Base-by-base conservation (phyloP, 2,113 vertebrate species). In the Rhegmatorhina hoffmannsi region DNA sequence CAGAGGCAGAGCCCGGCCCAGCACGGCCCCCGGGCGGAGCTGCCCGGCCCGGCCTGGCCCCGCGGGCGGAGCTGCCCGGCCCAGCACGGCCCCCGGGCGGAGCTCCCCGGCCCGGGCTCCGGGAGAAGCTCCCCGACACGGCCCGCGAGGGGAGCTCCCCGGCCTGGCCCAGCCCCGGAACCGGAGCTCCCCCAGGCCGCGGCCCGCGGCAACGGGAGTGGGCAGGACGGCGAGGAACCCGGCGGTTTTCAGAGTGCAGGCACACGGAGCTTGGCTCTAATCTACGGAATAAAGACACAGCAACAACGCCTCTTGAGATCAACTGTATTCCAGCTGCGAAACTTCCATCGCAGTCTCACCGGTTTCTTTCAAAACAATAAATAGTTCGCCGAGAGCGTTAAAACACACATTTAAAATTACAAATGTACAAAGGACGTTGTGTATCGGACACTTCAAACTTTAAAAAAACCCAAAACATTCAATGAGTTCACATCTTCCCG, bases 381-480 rank as follows among this genome's bases (percentile, higher is more conserved):
- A 97, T 95, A 97, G 94, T 93, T 96, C 75, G 89, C 44, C 5
- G 68, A 90, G 85, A 94, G 47, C 90, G 43, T 95, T 87, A 95
- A 96, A 90, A 83, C 49, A 68, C 66, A 96, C 53, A 69, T 93
- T 90, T 72, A 59, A 96, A 94, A 90, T 97, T 96, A 97, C 92
- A 97, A 97, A 96, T 83, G 84, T 98, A 98, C 90, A 97, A 97
- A 98, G 79, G 63, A 96, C 43, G 96, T 95, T 31, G 89, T 72
- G 85, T 84, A 94, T 94, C 24, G 25, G 97, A 95, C 29, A 49
- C 40, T 91, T 96, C 76, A 81, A 82, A 87, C 84, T 84, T 64
- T 0, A 12, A 6, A 47, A 11, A 34, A 47, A 47, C 13, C 33
- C 56, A 17, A 44, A 64, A 81, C 92, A 90, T 80, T 94, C 80